Base-by-base conservation (phyloP, 92 coral and sea anemone species). In the Paragorgia papillata region DNA sequence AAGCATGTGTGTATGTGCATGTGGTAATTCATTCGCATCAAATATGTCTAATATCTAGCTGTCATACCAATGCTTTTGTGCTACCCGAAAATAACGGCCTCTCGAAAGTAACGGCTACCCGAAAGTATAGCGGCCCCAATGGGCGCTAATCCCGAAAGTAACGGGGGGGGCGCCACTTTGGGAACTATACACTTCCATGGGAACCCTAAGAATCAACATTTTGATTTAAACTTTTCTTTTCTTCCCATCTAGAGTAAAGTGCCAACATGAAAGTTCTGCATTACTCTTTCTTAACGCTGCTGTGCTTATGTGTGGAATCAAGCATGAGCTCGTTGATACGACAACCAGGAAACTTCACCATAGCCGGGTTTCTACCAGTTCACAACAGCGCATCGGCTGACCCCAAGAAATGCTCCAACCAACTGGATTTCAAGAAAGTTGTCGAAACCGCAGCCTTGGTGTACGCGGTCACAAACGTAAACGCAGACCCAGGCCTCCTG, bases 361-460 rank as follows among this genome's bases (percentile, higher is more conserved):
- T 71, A 29, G 43, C 57, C 30, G 78, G 63, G 8, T 54, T 53
- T 5, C 32, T 71, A 5, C 64, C 62, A 17, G 50, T 71, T 12
- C 64, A 71, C 49, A 33, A 53, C 28, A 55, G 33, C 15, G 18
- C 31, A 13, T 22, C 17, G 19, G 32, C 78, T 1, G 40, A 19
- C 35, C 26, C 62, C 27, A 19, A 22, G 29, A 19, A 53, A 17
- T 71, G 78, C 43, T 53, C 78, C 9, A 71, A 29, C 43, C 57
- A 71, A 6, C 64, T 71, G 13, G 24, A 71, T 25, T 71, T 71
- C 37, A 71, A 71, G 39, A 49, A 46, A 14, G 64, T 58, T 50
- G 78, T 71, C 26, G 20, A 71, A 51, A 71, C 46, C 27, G 48
- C 53, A 54, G 78, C 78, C 9, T 8, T 71, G 2, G 32, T 2